phyloP scores from a whole-genome alignment of 1,140 invertebrate genomes.

The Ditylenchus dipsaci region DNA sequence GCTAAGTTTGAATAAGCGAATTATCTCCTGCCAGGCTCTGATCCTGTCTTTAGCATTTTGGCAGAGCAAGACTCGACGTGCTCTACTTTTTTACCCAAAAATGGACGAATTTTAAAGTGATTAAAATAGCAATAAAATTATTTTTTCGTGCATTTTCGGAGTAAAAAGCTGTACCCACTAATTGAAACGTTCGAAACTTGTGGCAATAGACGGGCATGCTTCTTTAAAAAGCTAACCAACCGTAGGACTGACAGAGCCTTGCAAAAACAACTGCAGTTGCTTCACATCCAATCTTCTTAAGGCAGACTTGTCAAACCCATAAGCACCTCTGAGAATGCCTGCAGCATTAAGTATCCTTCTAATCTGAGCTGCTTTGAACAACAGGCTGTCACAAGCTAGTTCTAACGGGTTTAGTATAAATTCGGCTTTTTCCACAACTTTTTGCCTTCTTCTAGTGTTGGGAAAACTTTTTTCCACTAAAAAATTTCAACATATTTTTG shows the following conservation, averaged over 20 bases:
- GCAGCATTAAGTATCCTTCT: constrained; percentile 35
- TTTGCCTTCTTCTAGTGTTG: constrained; percentile 33
- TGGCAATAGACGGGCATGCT: neutral
- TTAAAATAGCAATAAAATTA: no score
- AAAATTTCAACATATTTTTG: constrained; percentile 18
- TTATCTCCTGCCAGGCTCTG: neutral
- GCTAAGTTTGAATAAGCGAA: no score
- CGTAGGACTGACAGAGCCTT: constrained; percentile 45
- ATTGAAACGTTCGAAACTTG: no score
- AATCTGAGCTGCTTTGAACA: constrained; percentile 42
- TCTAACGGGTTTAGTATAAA: constrained; percentile 36
- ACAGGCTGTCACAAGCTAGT: constrained; percentile 40
- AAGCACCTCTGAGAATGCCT: constrained; percentile 26
- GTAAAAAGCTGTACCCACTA: no score
- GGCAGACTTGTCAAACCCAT: constrained; percentile 19
- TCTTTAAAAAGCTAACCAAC: constrained; percentile 25
- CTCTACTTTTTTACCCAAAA: no score
- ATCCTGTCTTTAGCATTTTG: neutral
- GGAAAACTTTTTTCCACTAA: constrained; percentile 40
- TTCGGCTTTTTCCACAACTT: constrained; percentile 23
- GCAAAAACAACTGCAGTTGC: constrained; percentile 41
- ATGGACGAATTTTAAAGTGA: no score
- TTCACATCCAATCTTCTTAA: constrained; percentile 37
- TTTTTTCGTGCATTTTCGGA: no score
- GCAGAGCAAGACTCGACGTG: constrained; percentile 40